Evolutionary conservation across 1,140 invertebrate species (phyloP).

Genomic region (Orius insidiosus): DNA sequence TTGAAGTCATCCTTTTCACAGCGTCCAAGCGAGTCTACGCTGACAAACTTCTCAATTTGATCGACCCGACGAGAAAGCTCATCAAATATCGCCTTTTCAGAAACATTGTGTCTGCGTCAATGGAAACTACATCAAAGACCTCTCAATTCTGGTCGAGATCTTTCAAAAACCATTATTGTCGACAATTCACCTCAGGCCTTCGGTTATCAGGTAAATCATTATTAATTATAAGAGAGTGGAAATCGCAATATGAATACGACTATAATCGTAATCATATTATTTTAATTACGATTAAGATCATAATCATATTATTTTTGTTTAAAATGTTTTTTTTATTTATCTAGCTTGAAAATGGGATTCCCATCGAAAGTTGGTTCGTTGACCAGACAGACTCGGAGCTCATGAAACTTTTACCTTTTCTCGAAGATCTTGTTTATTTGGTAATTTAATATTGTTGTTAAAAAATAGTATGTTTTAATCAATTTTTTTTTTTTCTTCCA

Average conservation of each 20-base stretch:
- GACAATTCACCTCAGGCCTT: constrained; percentile 88
- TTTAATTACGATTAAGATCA: constrained; percentile 9
- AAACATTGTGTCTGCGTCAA: constrained; percentile 88
- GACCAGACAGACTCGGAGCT: constrained; percentile 80
- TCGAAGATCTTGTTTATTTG: constrained; percentile 66
- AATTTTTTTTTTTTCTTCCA: constrained; percentile 29
- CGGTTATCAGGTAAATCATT: constrained; percentile 55
- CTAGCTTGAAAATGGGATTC: constrained; percentile 89
- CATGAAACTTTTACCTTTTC: constrained; percentile 81
- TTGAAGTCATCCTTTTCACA: constrained; percentile 92
- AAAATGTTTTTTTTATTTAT: constrained; percentile 15
- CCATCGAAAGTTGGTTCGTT: constrained; percentile 94
- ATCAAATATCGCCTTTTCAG: constrained; percentile 84
- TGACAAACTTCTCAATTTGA: constrained; percentile 80
- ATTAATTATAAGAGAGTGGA: neutral
- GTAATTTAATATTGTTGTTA: constrained; percentile 36
- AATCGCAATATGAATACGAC: constrained; percentile 1
- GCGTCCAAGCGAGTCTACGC: constrained; percentile 92
- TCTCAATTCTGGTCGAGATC: constrained; percentile 78
- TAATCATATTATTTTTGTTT: constrained; percentile 7
- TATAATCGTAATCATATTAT: constrained; percentile 11
- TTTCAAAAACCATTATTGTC: constrained; percentile 80
- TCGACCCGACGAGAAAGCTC: constrained; percentile 75
- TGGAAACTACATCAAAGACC: constrained; percentile 93
- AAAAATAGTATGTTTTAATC: constrained; percentile 1